Base-by-base conservation (phyloP, 2,888 invertebrate genomes). In the Diaperis boleti region DNA sequence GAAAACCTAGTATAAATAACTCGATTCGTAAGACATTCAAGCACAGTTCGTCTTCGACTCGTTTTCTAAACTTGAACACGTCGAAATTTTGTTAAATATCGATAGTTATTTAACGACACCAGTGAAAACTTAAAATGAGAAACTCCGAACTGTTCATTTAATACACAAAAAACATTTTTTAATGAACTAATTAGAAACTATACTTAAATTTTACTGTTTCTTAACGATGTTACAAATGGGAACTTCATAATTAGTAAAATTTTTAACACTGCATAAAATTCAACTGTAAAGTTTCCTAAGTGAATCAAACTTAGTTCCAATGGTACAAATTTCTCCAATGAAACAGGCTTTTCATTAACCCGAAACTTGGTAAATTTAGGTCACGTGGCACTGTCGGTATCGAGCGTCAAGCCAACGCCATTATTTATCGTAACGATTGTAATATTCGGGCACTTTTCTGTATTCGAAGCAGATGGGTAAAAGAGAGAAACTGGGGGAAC, bases 381-480 rank as follows among this genome's bases (percentile, higher is more conserved):
- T 54, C 54, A 54, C 54, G 54, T 54, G 54, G 29, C 42, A 37
- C 18, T 35, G 18, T 15, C 37, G 41, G 42, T 54, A 54, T 54
- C 42, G 54, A 54, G 54, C 54, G 54, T 54, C 54, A 54, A 39
- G 54, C 17, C 41, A 39, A 31, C 39, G 26, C 54, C 54, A 42
- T 54, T 54, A 54, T 54, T 54, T 54, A 54, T 54, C 52, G 52
- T 52, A 52, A 52, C 52, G 52, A 52, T 52, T 52, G 52, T 52
- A 22, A 52, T 52, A 52, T 52, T 55, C 42, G 41, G 55, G 55
- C 55, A 42, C 29, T 55, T 55, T 55, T 42, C 55, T 20, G 42
- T 18, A 37, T 37, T 52, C 37, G 37, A 22, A 49, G 31, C 35
- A 20, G 49, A 17, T 7, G 18, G 31, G 20, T 10, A 13, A 35